Conservation (phyloP, 2,797 vertebrate genomes). For the Bothrops alternatus region DNA sequence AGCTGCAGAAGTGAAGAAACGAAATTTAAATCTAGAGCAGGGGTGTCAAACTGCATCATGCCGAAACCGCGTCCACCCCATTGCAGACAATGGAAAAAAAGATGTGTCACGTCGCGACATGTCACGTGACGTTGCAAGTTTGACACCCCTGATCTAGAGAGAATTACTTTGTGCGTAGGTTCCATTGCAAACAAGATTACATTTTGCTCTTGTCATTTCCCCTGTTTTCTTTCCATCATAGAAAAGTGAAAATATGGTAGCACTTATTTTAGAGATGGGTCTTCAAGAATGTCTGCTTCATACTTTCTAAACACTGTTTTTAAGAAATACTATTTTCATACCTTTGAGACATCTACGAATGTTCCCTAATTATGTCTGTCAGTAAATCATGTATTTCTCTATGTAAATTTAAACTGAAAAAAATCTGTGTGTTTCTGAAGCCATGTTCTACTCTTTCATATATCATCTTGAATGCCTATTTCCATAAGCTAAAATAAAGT, state of each 20-base stretch:
- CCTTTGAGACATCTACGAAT: slow-evolving; percentile 1
- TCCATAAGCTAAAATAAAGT: slow-evolving; percentile 5
- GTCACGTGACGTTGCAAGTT: too few relatives aligned
- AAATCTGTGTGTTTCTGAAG: slow-evolving; percentile 45
- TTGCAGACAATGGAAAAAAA: too few relatives aligned
- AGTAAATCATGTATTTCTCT: slow-evolving; percentile 42
- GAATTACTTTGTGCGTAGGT: background rate
- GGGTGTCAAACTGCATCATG: too few relatives aligned
- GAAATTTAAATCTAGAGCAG: background rate
- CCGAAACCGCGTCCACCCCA: too few relatives aligned
- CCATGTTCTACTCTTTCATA: slow-evolving; percentile 28
- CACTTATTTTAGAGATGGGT: background rate
- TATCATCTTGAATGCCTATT: slow-evolving; percentile 32
- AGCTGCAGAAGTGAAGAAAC: background rate
- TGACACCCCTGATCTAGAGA: background rate
- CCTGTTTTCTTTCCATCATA: background rate
- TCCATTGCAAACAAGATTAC: background rate
- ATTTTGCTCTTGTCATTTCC: background rate
- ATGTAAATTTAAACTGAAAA: slow-evolving; percentile 36
- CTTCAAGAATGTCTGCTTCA: background rate
- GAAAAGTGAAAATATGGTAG: background rate
- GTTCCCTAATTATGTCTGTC: slow-evolving; percentile 31
- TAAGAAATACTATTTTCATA: slow-evolving; percentile 26
- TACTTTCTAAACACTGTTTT: slow-evolving; percentile 30
- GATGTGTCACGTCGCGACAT: too few relatives aligned